Evolutionary conservation across 2,113 vertebrate species (phyloP).

Genomic region (Pelecanus crispus): DNA sequence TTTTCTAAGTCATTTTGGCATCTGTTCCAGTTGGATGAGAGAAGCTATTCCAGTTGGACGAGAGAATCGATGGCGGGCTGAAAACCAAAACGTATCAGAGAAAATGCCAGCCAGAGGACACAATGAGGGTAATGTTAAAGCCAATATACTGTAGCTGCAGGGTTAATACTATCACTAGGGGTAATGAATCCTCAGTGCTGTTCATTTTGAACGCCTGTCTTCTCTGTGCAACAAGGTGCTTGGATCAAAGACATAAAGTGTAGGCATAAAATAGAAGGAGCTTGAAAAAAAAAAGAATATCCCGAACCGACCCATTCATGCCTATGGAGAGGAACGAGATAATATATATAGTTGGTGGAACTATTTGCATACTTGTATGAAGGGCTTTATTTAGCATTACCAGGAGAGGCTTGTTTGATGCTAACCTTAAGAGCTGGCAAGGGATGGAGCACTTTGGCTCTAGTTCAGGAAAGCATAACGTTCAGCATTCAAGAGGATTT

Average conservation of each 20-base stretch:
- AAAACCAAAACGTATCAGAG: neutral
- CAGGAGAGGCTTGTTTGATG: neutral
- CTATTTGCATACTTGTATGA: neutral
- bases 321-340: neutral
- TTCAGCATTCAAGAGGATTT: neutral
- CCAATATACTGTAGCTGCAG: neutral
- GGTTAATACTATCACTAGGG: neutral
- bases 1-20: conserved; percentile 12
- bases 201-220: neutral
- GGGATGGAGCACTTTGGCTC: neutral
- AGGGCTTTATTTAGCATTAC: neutral
- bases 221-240: neutral
- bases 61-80: neutral
- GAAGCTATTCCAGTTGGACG: neutral
- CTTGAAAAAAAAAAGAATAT: neutral
- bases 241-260: neutral
- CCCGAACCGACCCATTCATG: neutral
- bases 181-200: neutral
- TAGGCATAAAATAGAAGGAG: neutral
- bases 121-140: neutral
- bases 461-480: neutral
- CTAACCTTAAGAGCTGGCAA: neutral
- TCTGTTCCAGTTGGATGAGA: neutral
- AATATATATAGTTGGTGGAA: neutral
- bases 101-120: neutral